A percentile compares a stretch with the other conserved stretches of the same genome.
Evolutionary conservation across 2,888 invertebrate genomes (phyloP).

Genomic region (Noctua janthe): DNA sequence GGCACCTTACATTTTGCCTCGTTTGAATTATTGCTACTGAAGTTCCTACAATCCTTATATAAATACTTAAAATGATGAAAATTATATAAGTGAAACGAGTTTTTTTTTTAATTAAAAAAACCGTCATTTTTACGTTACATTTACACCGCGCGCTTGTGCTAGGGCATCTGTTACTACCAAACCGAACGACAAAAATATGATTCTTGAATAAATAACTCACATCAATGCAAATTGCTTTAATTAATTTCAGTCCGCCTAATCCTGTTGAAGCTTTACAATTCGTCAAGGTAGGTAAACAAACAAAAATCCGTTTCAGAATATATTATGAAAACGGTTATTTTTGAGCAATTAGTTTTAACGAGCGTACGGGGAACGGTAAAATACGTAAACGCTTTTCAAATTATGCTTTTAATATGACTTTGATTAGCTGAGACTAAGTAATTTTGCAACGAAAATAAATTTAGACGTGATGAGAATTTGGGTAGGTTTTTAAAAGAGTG

Average conservation of each 20-base stretch:
- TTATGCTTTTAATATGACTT: slow-evolving; percentile 56
- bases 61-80: too few relatives aligned
- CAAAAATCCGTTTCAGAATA: slow-evolving; percentile 73
- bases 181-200: slow-evolving; percentile 4
- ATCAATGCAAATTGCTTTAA: slow-evolving; percentile 60
- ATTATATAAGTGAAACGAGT: too few relatives aligned
- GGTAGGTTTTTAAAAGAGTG: background rate
- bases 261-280: slow-evolving; percentile 59
- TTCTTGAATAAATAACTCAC: slow-evolving; percentile 52
- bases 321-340: slow-evolving; percentile 66
- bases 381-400: slow-evolving; percentile 52
- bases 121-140: too few relatives aligned
- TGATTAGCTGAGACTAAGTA: slow-evolving; percentile 53
- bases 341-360: slow-evolving; percentile 72
- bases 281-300: slow-evolving; percentile 74
- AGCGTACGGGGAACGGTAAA: slow-evolving; percentile 54
- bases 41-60: too few relatives aligned
- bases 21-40: too few relatives aligned
- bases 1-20: too few relatives aligned
- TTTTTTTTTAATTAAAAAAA: too few relatives aligned
- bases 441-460: slow-evolving; percentile 31
- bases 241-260: slow-evolving; percentile 53
- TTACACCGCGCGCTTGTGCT: too few relatives aligned
- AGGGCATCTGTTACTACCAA: too few relatives aligned
- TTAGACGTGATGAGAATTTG: background rate